phyloP scores from a whole-genome alignment of 2,888 invertebrate genomes.

The Melanostoma scalare region DNA sequence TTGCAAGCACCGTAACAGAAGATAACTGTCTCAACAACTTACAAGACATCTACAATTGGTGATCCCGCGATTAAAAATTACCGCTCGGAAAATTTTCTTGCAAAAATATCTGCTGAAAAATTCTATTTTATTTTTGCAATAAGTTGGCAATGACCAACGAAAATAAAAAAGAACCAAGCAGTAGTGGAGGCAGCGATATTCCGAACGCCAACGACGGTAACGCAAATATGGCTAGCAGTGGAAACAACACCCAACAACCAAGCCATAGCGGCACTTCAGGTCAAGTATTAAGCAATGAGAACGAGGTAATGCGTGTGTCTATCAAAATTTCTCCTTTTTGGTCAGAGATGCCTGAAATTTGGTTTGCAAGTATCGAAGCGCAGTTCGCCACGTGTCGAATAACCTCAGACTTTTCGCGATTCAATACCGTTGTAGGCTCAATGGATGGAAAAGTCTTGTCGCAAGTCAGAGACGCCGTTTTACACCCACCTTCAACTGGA shows the following conservation, averaged over 20 bases:
- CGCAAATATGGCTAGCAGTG: neutral
- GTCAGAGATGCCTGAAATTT: constrained; percentile 73
- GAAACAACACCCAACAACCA: no score
- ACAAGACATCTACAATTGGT: constrained; percentile 5
- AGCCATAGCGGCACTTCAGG: neutral
- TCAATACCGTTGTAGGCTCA: constrained; percentile 63
- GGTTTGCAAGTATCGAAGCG: constrained; percentile 75
- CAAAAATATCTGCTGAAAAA: neutral
- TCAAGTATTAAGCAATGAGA: neutral
- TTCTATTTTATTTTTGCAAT: neutral
- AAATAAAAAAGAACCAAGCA: neutral
- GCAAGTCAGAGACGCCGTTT: constrained; percentile 55
- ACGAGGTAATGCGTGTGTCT: constrained; percentile 47
- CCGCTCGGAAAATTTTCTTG: neutral
- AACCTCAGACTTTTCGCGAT: constrained; percentile 70
- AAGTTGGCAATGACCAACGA: neutral
- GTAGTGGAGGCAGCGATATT: neutral
- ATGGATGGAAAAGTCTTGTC: constrained; percentile 49
- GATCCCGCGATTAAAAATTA: neutral
- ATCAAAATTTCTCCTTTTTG: constrained; percentile 72
- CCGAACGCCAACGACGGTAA: neutral
- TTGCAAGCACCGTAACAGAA: no score
- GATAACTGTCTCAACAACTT: no score
- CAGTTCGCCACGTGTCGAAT: constrained; percentile 72
- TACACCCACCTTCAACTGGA: constrained; percentile 41